Conservation (phyloP, 2,888 invertebrate species). For the Nyleta sp. region DNA sequence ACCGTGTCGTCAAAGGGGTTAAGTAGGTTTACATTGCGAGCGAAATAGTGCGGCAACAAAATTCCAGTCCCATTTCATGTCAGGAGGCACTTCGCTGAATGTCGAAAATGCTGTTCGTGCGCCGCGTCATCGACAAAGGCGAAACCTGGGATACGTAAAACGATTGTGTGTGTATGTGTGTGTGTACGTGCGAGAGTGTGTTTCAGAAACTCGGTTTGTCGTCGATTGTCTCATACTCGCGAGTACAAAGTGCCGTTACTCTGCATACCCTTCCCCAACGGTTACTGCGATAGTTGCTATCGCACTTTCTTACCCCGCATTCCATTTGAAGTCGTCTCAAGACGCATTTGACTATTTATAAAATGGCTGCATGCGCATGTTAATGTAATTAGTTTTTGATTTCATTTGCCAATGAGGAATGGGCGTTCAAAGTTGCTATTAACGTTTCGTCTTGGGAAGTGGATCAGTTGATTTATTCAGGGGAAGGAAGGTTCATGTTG, state of each 20-base stretch:
- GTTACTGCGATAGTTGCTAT: background rate
- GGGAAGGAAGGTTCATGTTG: too few species aligned
- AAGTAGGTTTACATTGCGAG: slow-evolving; percentile 35
- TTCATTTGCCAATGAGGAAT: too few species aligned
- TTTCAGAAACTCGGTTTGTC: slow-evolving; percentile 24
- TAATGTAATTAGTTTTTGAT: too few species aligned
- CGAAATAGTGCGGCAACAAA: slow-evolving; percentile 39
- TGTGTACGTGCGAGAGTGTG: too few species aligned
- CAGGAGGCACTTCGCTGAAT: slow-evolving; percentile 33
- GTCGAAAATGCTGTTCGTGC: slow-evolving; percentile 26
- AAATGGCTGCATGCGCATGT: too few species aligned
- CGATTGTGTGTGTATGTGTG: slow-evolving; percentile 4
- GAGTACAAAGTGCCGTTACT: slow-evolving; percentile 23
- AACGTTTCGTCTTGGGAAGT: too few species aligned
- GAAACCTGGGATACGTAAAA: slow-evolving; percentile 19
- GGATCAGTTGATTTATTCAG: too few species aligned
- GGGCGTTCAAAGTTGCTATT: too few species aligned
- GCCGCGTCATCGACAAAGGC: slow-evolving; percentile 25
- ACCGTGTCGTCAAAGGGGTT: slow-evolving; percentile 37
- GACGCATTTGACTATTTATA: too few species aligned
- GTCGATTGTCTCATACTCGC: slow-evolving; percentile 18
- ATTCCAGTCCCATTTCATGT: slow-evolving; percentile 38
- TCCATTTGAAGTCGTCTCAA: too few species aligned
- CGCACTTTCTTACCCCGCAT: background rate
- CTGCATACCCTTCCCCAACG: too few species aligned